Evolutionary conservation across 2,113 vertebrate genomes (phyloP), one percentile per base, ranked within the genome.

Genomic region (Sula dactylatra): DNA sequence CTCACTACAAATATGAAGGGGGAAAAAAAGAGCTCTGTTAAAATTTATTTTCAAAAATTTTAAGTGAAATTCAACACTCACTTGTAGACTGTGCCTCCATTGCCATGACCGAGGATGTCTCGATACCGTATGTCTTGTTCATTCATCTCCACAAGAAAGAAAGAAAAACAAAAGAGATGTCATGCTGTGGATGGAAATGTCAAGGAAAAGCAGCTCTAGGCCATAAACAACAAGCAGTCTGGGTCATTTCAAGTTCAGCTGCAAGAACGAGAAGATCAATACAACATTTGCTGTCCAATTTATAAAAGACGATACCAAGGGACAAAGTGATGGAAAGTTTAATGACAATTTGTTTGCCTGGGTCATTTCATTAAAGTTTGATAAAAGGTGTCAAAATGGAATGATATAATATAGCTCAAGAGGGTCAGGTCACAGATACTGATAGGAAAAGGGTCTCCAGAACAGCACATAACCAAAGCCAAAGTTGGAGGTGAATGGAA

Each of bases 11-110:
- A 58, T 4, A 52, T 0, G 8, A 36, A 34, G 17, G 6, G 17
- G 42, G 17, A 29, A 4, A 29, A 29, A 20, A 29, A 20, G 11
- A 6, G 13, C 0, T 0, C 12, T 3, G 74, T 40, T 74, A 62
- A 34, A 96, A 89, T 5, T 34, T 47, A 18, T 74, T 93, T 32
- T 88, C 25, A 10, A 36, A 64, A 94, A 92, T 81, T 92, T 86
- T 13, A 91, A 87, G 87, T 44, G 93, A 90, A 95, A 97, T 62
- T 19, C 86, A 96, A 93, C 94, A 99, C 99, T 99, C 98, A 99
- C 99, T 99, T 99, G 98, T 99, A 99, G 97, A 99, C 99, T 3
- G 99, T 99, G 91, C 99, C 99, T 93, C 99, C 99, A 67, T 99
- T 99, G 97, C 99, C 99, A 91, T 99, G 99, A 91, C 99, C 99